Base-by-base conservation (phyloP, 2,797 vertebrate species). In the Pristis pectinata region DNA sequence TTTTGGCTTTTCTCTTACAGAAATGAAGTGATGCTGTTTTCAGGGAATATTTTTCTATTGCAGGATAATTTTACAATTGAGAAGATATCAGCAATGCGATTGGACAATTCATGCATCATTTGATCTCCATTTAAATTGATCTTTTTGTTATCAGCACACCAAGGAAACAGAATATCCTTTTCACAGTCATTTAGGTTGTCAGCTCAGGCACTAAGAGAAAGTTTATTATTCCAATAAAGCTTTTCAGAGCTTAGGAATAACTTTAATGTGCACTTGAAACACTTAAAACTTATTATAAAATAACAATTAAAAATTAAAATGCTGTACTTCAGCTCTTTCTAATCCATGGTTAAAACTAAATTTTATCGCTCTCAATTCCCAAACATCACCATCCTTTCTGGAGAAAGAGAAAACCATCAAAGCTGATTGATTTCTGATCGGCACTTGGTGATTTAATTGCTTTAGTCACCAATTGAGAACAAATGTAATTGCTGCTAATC, bases 111-210 rank as follows among this genome's bases (percentile, higher is more conserved):
- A 80, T 80, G 10, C n/a, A 80, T 41, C 34, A 41, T 80, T 80
- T 80, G 37, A 80, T 80, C 80, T 19, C n/a, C 77, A 80, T 80
- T 80, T 80, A 80, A 80, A 80, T 41, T 80, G 37, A 80, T 41
- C 37, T 19, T 80, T 80, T 41, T 41, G 37, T 6, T 6, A 11
- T 44, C 77, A 41, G 37, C 15, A 80, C 77, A 80, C 77, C 22
- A 41, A 80, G 11, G 77, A 80, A 41, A 22, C 0, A 22, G 79
- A 80, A 44, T 44, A 19, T 44, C 15, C 79, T 44, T 80, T 41
- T 44, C 80, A 44, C 1, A 8, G 17, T 37, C 37, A 80, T 80
- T 80, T 44, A 80, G 17, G 17, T 80, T 44, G 15, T 80, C 79
- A 80, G 37, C 22, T 80, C 79, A 44, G 79, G 19, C 41, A 80